Base-by-base conservation (phyloP, 2,113 vertebrate species). In the Anoplopoma fimbria region DNA sequence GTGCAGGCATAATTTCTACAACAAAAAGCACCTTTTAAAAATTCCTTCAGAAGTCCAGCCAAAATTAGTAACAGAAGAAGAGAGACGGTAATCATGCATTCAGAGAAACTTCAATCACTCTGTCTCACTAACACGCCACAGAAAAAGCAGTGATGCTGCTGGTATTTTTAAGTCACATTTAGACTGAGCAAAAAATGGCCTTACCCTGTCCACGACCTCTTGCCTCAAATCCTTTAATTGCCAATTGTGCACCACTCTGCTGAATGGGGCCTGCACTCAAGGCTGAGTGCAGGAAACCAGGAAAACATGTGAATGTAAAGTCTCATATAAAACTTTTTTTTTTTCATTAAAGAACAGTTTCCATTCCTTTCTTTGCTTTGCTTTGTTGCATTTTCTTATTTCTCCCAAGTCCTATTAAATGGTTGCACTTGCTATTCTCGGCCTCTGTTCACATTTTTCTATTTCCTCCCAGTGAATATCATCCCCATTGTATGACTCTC, bases 201-300 rank as follows among this genome's bases (percentile, higher is more conserved):
- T n/a, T 82, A n/a, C 53, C 19, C 36, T 84, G 70, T 78, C 55
- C 19, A n/a, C 81, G 73, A 51, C 69, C 63, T 84, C 55, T 57
- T 3, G 14, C 79, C 81, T 89, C 72, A 83, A 84, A 90, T 87
- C 88, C 77, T 86, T 73, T 87, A 87, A 88, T 83, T 87, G 82
- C 71, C 45, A 62, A 33, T 75, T 68, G 82, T 85, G 80, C 61
- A 85, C 25, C 58, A 40, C 70, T 79, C 60, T 42, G 72, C 58
- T 12, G 70, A 74, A 87, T 70, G 76, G 36, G 38, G 70, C 67
- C 65, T 74, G 75, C 68, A 27, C 61, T 75, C 42, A 12, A 55
- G 55, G 34, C 45, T 23, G 47, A 84, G n/a, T n/a, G n/a, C n/a
- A n/a, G n/a, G n/a, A n/a, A 87, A 65, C 62, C 36, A 82, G 33